A percentile compares a stretch with the other conserved stretches of the same genome.
phyloP scores from a whole-genome alignment of 1,140 invertebrate species.

The Portunus trituberculatus region DNA sequence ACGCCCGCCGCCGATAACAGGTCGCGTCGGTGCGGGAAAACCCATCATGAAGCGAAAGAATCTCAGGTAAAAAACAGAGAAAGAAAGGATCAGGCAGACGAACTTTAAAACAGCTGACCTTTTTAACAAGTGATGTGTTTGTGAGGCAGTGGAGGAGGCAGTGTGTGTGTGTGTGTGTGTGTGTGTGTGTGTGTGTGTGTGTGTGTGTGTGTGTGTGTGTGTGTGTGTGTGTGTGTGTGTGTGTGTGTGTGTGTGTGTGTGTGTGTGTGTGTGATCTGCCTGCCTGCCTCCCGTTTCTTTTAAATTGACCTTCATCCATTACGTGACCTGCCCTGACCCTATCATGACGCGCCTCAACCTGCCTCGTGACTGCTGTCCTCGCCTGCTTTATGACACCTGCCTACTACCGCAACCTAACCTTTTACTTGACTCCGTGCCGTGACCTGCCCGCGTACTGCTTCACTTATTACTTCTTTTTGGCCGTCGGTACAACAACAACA shows the following conservation, averaged over 20 bases:
- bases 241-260: slow-evolving; percentile 23
- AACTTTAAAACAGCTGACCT: slow-evolving; percentile 47
- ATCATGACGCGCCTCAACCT: not conserved
- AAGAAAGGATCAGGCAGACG: not conserved
- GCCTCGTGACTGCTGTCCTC: not conserved
- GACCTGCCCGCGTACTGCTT: not conserved
- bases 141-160: not conserved
- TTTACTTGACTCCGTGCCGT: not conserved
- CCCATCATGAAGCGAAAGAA: not conserved
- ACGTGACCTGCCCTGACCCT: not conserved
- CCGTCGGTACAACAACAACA: too few relatives aligned
- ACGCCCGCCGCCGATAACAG: not conserved
- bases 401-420: not conserved
- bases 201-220: slow-evolving; percentile 41
- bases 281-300: not conserved
- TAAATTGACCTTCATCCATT: not conserved
- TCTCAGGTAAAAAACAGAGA: not conserved
- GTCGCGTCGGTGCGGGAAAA: not conserved
- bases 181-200: slow-evolving; percentile 35
- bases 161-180: not conserved
- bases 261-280: not conserved
- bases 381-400: not conserved
- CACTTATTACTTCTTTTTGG: too few relatives aligned
- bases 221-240: not conserved
- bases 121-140: slow-evolving; percentile 65